Conservation (phyloP, 2,888 invertebrate genomes). For the Callimorpha dominula region DNA sequence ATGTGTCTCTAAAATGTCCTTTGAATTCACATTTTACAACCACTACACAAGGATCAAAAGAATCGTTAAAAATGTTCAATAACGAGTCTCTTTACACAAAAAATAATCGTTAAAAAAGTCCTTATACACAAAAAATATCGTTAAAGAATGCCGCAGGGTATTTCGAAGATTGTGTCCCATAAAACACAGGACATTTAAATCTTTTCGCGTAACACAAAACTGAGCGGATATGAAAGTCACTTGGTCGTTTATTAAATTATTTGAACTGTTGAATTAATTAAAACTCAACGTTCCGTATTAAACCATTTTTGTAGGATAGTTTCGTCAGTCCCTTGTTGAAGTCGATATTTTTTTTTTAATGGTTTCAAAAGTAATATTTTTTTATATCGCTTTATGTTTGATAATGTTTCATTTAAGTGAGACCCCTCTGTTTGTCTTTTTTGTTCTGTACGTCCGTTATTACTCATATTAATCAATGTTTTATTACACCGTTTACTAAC, state of each 20-base stretch:
- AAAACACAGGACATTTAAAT: conserved; percentile 32
- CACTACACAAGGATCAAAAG: conserved; percentile 73
- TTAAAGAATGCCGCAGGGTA: conserved; percentile 42
- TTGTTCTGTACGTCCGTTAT: too few species aligned
- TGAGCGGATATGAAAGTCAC: conserved; percentile 18
- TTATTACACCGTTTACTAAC: too few species aligned
- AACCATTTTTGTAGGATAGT: background rate
- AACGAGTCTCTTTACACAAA: conserved; percentile 43
- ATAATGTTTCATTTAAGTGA: too few species aligned
- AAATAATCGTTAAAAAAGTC: conserved; percentile 33
- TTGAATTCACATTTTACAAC: conserved; percentile 65
- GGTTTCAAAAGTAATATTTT: background rate
- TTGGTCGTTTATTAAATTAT: conserved; percentile 17
- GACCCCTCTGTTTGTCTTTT: too few species aligned
- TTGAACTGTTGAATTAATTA: conserved; percentile 18
- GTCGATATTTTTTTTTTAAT: background rate
- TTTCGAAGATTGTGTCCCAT: conserved; percentile 40
- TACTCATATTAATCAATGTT: too few species aligned
- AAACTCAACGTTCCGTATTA: conserved; percentile 9
- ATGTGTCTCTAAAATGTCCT: conserved; percentile 48
- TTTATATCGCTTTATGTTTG: too few species aligned
- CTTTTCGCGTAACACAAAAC: conserved; percentile 25
- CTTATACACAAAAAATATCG: conserved; percentile 30
- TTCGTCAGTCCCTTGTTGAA: background rate
- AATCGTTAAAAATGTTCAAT: conserved; percentile 67